These are phyloP conservation scores for Sceliomorpha sp. DNA, from an alignment of 2,888 invertebrate genomes.

Conservation along the genomic window DNA sequence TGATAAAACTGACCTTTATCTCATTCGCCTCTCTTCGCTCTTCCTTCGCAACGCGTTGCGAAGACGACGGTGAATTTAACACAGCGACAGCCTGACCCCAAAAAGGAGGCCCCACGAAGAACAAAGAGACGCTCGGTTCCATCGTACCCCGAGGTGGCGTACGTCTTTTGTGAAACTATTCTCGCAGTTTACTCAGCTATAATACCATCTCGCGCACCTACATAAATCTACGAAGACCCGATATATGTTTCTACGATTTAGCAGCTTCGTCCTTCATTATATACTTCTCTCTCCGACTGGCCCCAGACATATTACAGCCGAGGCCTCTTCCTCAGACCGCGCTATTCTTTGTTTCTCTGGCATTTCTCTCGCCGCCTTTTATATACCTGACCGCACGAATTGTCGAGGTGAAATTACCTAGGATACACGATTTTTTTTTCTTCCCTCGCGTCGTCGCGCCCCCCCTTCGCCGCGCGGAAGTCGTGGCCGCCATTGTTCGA, in stretches of 20 bases:
- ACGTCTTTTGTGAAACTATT: slow-evolving; percentile 42
- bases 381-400: slow-evolving; percentile 53
- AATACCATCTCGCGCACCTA: slow-evolving; percentile 58
- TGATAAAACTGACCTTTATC: too few relatives aligned
- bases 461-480: neutral
- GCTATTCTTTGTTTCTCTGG: slow-evolving; percentile 43
- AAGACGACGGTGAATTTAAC: slow-evolving; percentile 16
- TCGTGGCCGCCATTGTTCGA: slow-evolving; percentile 2
- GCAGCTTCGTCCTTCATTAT: slow-evolving; percentile 44
- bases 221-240: slow-evolving; percentile 65
- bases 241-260: slow-evolving; percentile 58
- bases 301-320: neutral
- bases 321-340: neutral
- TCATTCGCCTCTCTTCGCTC: too few relatives aligned
- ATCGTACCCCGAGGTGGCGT: slow-evolving; percentile 43
- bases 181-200: slow-evolving; percentile 44
- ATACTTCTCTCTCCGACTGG: slow-evolving; percentile 24
- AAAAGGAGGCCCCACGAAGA: slow-evolving; percentile 32
- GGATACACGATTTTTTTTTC: slow-evolving; percentile 19
- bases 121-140: slow-evolving; percentile 18
- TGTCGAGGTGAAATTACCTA: slow-evolving; percentile 38
- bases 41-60: slow-evolving; percentile 4
- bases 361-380: slow-evolving; percentile 26
- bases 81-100: slow-evolving; percentile 22
- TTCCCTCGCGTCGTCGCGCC: neutral